Base-by-base conservation (phyloP, 2,888 invertebrate genomes). In the Branchipolynoe longqiensis region DNA sequence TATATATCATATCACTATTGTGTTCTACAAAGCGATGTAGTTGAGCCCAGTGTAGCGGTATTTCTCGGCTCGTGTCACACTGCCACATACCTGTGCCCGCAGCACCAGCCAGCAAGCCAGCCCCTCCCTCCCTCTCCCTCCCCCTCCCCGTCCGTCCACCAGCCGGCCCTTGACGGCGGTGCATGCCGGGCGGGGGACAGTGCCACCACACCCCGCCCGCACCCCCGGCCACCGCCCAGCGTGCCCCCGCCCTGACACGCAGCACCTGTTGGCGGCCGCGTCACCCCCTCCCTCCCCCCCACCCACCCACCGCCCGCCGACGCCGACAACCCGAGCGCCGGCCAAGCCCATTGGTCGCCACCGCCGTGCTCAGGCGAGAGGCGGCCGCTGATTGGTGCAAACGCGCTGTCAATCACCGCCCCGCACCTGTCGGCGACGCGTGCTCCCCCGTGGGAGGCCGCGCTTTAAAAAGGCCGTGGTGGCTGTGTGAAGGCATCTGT, bases 341-440 rank as follows among this genome's bases (percentile, higher is more conserved):
- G 48, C 48, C 78, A 18, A 41, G 25, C 78, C 48, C n/a, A 78
- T 78, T 78, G 78, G 78, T 54, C 78, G 48, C 69, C 69, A 38
- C 18, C 48, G 41, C 22, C 12, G n/a, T n/a, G n/a, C n/a, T n/a
- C n/a, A n/a, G n/a, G n/a, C n/a, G 33, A 25, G 78, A 48, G 78
- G 28, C 1, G 28, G 31, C 48, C 78, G 41, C 48, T 54, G 2
- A 78, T 78, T 78, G 78, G 78, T 48, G 14, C 0, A 54, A 48
- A 28, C 22, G 25, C 48, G 6, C n/a, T 78, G 78, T 78, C 78
- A 48, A 8, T 78, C 78, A 48, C 14, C 41, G 25, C 78, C 4
- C 54, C 31, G 78, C 78, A 78, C 78, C 78, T 78, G 78, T 78
- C 78, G n/a, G 25, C 18, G 78, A 78, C 78, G 78, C 78, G 78